Evolutionary conservation across 2,888 invertebrate species (phyloP).

Genomic region (Pterostichus madidus): DNA sequence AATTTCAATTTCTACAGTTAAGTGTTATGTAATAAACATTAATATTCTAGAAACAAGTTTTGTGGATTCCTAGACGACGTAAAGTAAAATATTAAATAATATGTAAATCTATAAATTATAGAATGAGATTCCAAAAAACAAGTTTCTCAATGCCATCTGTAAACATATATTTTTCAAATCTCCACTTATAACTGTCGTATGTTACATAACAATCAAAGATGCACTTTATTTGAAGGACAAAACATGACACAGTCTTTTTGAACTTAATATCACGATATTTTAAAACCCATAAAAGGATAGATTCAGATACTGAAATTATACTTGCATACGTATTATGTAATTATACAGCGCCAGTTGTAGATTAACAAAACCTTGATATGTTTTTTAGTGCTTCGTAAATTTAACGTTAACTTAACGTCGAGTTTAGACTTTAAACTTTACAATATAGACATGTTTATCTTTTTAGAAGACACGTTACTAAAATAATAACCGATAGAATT

Average conservation of each 20-base stretch:
- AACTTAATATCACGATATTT: conserved; percentile 34
- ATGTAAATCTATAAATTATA: conserved; percentile 11
- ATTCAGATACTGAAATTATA: conserved; percentile 4
- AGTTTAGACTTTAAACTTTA: conserved; percentile 25
- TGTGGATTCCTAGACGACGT: background rate
- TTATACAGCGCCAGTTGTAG: conserved; percentile 8
- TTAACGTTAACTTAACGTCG: background rate
- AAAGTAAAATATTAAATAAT: conserved; percentile 15
- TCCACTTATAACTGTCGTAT: conserved; percentile 34
- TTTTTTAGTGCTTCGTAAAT: conserved; percentile 28
- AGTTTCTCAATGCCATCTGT: conserved; percentile 31
- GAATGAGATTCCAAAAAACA: conserved; percentile 19
- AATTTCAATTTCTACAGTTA: no score
- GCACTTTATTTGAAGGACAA: conserved; percentile 27
- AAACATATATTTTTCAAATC: conserved; percentile 25
- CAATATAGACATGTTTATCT: background rate
- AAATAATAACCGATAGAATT: background rate
- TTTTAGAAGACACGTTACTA: background rate
- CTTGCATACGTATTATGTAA: conserved; percentile 15
- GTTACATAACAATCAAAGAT: conserved; percentile 48
- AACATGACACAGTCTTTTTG: conserved; percentile 29
- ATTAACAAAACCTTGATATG: conserved; percentile 39
- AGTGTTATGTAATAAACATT: background rate
- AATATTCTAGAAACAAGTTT: conserved; percentile 26
- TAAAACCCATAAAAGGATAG: conserved; percentile 28